phyloP scores from a whole-genome alignment of 2,797 vertebrate species.

The Neopelma chrysocephalum region DNA sequence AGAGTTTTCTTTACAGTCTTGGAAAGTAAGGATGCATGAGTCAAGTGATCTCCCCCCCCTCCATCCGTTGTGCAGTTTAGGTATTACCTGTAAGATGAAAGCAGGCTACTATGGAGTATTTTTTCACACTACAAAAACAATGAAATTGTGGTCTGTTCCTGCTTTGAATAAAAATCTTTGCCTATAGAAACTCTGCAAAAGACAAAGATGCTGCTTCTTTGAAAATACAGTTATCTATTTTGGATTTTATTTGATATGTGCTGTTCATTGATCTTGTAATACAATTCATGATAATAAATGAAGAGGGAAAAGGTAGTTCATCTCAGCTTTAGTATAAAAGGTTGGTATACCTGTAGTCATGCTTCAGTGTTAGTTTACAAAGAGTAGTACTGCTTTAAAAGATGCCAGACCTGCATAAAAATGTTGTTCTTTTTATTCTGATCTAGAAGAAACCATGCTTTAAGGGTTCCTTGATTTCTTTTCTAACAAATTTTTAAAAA shows the following conservation, averaged over 20 bases:
- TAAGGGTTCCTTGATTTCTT: background rate
- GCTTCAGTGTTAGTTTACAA: background rate
- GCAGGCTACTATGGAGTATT: background rate
- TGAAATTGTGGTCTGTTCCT: background rate
- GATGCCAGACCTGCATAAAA: background rate
- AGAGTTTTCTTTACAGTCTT: background rate
- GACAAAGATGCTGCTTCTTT: background rate
- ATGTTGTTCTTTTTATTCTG: background rate
- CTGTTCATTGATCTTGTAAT: background rate
- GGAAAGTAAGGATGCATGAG: background rate
- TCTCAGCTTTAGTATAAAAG: background rate
- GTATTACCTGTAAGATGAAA: background rate
- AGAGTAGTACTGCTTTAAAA: background rate
- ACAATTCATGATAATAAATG: background rate
- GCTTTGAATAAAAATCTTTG: background rate
- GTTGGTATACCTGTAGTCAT: background rate
- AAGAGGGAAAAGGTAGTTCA: background rate
- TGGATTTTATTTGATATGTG: background rate
- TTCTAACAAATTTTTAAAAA: background rate
- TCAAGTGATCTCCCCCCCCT: fast-evolving
- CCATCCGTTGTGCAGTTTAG: background rate
- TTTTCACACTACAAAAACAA: background rate
- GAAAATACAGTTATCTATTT: background rate
- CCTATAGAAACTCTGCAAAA: background rate
- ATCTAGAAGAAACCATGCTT: background rate